phyloP scores from a whole-genome alignment of 2,888 invertebrate genomes.

The Tetrapedia diversipes region DNA sequence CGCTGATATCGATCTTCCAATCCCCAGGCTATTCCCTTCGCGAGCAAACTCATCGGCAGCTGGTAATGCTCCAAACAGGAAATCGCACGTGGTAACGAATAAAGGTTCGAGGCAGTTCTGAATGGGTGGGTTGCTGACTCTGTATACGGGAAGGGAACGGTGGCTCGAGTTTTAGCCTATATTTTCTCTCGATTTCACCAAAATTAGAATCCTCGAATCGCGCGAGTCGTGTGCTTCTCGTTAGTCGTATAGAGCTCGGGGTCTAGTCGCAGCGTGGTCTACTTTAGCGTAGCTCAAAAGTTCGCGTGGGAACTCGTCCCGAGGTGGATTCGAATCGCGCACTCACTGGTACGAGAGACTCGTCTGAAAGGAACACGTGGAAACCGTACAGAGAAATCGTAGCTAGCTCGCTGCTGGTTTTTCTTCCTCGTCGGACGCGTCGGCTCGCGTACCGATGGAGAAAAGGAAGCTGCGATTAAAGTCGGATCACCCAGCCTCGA shows the following conservation, averaged over 20 bases:
- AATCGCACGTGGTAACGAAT: neutral
- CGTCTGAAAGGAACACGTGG: slow-evolving; percentile 37
- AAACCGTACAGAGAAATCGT: slow-evolving; percentile 48
- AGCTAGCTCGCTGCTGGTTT: slow-evolving; percentile 2
- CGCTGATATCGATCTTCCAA: too few relatives aligned
- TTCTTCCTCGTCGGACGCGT: neutral
- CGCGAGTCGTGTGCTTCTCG: neutral
- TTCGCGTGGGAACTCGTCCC: slow-evolving; percentile 36
- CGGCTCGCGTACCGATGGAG: neutral
- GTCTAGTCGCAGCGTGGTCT: slow-evolving; percentile 19
- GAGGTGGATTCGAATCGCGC: slow-evolving; percentile 21
- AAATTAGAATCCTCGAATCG: slow-evolving; percentile 5
- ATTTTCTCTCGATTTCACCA: neutral
- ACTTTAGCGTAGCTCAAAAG: slow-evolving; percentile 28
- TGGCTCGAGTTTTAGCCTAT: too few relatives aligned
- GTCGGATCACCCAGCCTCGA: neutral
- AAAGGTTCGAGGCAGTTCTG: too few relatives aligned
- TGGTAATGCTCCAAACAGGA: neutral
- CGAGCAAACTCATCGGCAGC: neutral
- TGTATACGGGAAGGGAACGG: neutral
- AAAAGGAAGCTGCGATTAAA: neutral
- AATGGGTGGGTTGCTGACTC: too few relatives aligned
- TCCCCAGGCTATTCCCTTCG: too few relatives aligned
- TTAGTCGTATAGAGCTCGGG: slow-evolving; percentile 1
- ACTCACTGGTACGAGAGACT: slow-evolving; percentile 22